A percentile compares a stretch with the other conserved stretches of the same genome.
Conservation (phyloP, 2,888 invertebrate genomes). For the Helleia helle region DNA sequence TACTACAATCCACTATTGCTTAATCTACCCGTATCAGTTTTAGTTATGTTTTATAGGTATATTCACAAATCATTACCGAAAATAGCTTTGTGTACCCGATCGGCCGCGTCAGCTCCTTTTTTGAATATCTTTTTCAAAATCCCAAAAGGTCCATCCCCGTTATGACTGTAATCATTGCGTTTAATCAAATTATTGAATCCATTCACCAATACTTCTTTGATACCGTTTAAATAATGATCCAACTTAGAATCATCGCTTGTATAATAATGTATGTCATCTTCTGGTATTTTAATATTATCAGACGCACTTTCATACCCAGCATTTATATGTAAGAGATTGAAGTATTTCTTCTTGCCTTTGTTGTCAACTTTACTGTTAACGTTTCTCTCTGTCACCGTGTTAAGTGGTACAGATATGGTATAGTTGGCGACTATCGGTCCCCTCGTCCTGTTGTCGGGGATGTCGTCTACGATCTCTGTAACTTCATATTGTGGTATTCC, state of each 20-base stretch:
- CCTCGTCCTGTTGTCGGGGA: conserved; percentile 35
- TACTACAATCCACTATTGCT: no score
- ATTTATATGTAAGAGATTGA: conserved; percentile 31
- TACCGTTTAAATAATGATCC: conserved; percentile 29
- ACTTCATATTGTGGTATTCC: conserved; percentile 37
- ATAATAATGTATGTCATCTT: conserved; percentile 13
- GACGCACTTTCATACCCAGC: conserved; percentile 30
- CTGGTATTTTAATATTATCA: conserved; percentile 14
- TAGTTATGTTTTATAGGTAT: no score
- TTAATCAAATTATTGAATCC: conserved; percentile 32
- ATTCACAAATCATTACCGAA: conserved; percentile 18
- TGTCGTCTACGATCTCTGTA: conserved; percentile 41
- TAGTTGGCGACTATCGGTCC: conserved; percentile 35
- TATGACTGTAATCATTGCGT: conserved; percentile 19
- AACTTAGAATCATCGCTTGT: conserved; percentile 27
- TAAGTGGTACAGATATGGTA: conserved; percentile 28
- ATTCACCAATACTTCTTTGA: conserved; percentile 32
- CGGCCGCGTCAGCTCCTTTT: conserved; percentile 18
- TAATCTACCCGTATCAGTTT: no score
- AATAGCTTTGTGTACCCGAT: conserved; percentile 17
- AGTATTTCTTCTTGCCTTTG: conserved; percentile 20
- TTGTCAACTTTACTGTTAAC: conserved; percentile 8
- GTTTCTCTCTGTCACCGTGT: conserved; percentile 23
- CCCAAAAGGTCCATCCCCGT: conserved; percentile 17
- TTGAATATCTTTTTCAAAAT: conserved; percentile 23